phyloP scores from a whole-genome alignment of 2,113 vertebrate genomes.

The Cathartes aura region DNA sequence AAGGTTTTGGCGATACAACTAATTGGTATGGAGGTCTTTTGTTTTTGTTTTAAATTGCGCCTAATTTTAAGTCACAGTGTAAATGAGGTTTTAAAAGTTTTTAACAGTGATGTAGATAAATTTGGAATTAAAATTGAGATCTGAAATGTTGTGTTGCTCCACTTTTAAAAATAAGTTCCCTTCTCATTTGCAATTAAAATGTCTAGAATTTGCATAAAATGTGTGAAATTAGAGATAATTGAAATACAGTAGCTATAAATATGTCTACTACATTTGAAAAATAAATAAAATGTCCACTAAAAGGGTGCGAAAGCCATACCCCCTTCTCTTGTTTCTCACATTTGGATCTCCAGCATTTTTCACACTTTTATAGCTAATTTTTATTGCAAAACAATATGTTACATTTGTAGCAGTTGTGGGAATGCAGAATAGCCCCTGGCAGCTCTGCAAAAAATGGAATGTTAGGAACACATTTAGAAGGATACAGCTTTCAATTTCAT shows the following conservation, averaged over 20 bases:
- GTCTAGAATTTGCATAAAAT: conserved; percentile 78
- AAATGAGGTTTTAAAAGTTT: conserved; percentile 78
- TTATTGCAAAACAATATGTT: conserved; percentile 77
- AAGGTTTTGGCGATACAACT: neutral
- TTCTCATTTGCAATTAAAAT: conserved; percentile 83
- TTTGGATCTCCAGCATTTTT: conserved; percentile 76
- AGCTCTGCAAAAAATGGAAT: conserved; percentile 64
- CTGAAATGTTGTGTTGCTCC: conserved; percentile 79
- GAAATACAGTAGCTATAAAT: conserved; percentile 83
- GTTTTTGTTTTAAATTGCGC: conserved; percentile 64
- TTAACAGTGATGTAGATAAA: conserved; percentile 71
- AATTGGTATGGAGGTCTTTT: neutral
- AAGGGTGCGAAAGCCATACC: conserved; percentile 67
- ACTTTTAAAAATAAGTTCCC: conserved; percentile 81
- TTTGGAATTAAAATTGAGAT: conserved; percentile 79
- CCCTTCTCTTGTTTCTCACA: conserved; percentile 55
- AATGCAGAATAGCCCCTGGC: conserved; percentile 66
- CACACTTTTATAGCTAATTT: conserved; percentile 79
- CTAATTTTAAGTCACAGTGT: conserved; percentile 70
- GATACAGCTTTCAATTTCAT: conserved; percentile 66
- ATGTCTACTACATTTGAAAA: conserved; percentile 75
- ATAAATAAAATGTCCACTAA: conserved; percentile 83
- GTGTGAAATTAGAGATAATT: conserved; percentile 84
- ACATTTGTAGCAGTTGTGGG: conserved; percentile 70
- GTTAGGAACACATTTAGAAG: conserved; percentile 68